Base-by-base conservation (phyloP, 2,113 vertebrate genomes). In the Mormyrus iriodes region DNA sequence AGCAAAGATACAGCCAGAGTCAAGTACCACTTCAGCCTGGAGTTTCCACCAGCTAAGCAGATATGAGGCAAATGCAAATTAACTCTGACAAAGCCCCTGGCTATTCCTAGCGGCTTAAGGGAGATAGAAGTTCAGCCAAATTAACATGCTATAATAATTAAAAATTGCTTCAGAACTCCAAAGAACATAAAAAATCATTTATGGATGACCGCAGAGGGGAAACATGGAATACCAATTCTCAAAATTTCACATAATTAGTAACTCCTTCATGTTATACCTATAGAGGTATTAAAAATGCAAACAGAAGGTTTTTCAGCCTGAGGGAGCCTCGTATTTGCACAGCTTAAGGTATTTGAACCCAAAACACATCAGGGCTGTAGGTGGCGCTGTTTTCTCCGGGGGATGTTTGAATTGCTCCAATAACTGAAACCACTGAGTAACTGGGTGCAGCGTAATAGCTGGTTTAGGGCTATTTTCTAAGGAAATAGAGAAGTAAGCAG, bases 121-220 rank as follows among this genome's bases (percentile, higher is more conserved):
- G 39, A 65, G 53, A 46, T 19, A 17, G 58, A 87, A 39, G 86
- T 65, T 87, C 55, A 85, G 46, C 82, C 46, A 61, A 87, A 84
- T 61, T n/a, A 61, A 58, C 39, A 44, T 31, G 12, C 53, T 65
- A 61, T 55, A 44, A 46, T 87, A n/a, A 87, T 87, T 87, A 87
- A 39, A 87, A 42, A 58, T n/a, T 65, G 39, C 86, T 44, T 61
- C 55, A 44, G 27, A 87, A 65, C 17, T 27, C 35, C 15, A 44
- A 46, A 44, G 21, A 61, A 46, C 53, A 39, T 65, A n/a, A 31
- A 55, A 55, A 87, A 61, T 65, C 52, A 58, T 58, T 49, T 87
- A 58, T 35, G 58, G 58, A 87, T 12, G 35, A n/a, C 49, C 19
- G 19, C 49, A 27, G 31, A 87, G 1, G 15, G 27, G n/a, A 55